Percentiles rank a stretch among this genome's conserved stretches.
Evolutionary conservation across 64 coral and sea anemone genomes (phyloP).

Genomic region (Cladopsammia gracilis): DNA sequence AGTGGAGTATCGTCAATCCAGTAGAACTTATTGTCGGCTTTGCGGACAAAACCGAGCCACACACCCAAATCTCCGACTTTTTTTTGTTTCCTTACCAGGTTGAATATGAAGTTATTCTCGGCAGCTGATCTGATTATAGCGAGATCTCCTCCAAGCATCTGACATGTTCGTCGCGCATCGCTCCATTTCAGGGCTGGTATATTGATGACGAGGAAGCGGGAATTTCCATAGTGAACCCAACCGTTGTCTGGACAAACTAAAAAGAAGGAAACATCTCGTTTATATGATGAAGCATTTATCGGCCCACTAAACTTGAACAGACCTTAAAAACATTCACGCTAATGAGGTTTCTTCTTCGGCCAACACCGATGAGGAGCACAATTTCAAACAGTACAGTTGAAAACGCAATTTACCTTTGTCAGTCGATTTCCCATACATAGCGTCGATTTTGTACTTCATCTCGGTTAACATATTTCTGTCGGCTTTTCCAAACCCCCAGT

Average conservation of each 20-base stretch:
- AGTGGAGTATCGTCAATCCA: conserved; percentile 15
- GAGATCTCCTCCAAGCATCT: conserved; percentile 19
- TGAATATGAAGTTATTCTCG: conserved; percentile 19
- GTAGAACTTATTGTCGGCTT: conserved; percentile 21
- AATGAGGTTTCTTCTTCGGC: too few species aligned
- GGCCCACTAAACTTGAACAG: neutral
- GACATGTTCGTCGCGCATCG: conserved; percentile 15
- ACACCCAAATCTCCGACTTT: neutral
- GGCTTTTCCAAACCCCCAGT: neutral
- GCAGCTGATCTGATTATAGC: neutral
- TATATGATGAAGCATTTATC: too few species aligned
- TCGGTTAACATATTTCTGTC: neutral
- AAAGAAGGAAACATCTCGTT: neutral
- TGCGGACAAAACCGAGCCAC: conserved; percentile 16
- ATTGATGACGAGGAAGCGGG: conserved; percentile 3
- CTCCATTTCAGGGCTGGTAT: neutral
- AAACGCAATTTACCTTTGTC: neutral
- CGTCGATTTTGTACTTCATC: conserved; percentile 16
- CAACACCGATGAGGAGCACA: too few species aligned
- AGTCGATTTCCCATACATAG: neutral
- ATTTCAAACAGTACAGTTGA: too few species aligned
- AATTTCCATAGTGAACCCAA: neutral
- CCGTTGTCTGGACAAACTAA: neutral
- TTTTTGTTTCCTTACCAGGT: neutral
- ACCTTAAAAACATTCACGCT: too few species aligned